Evolutionary conservation across 2,797 vertebrate species (phyloP).

Genomic region (Eospalax fontanierii): DNA sequence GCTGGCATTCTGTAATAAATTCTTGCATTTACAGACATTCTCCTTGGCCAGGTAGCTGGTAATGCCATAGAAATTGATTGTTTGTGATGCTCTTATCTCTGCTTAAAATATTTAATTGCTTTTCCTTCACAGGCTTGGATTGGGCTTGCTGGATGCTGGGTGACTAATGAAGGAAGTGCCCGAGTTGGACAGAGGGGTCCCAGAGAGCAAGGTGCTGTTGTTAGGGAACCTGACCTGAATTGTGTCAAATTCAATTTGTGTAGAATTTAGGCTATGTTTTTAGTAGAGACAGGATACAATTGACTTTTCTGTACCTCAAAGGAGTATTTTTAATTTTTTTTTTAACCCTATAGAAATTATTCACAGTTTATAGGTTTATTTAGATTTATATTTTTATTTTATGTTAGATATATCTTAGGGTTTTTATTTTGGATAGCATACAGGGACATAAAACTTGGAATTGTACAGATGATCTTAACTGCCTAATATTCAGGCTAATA

Average conservation of each 20-base stretch:
- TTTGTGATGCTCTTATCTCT: conserved; percentile 89
- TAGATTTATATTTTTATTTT: conserved; percentile 34
- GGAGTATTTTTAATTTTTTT: conserved; percentile 68
- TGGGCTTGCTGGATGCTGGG: conserved; percentile 83
- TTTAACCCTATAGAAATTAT: conserved; percentile 34
- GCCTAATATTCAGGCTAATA: neutral
- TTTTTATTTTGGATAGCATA: conserved; percentile 29
- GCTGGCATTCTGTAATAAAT: conserved; percentile 86
- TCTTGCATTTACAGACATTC: conserved; percentile 88
- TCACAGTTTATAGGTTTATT: conserved; percentile 42
- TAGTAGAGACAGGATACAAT: conserved; percentile 32
- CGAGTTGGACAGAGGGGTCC: conserved; percentile 85
- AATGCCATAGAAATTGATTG: conserved; percentile 88
- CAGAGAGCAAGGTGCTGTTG: conserved; percentile 81
- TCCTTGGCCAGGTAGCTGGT: conserved; percentile 85
- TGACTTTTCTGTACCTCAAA: conserved; percentile 41
- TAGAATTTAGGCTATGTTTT: conserved; percentile 78
- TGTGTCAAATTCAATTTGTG: conserved; percentile 85
- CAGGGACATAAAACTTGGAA: neutral
- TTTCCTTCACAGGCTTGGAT: conserved; percentile 87
- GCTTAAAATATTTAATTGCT: conserved; percentile 90
- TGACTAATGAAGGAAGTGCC: conserved; percentile 86
- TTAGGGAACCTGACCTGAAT: conserved; percentile 84
- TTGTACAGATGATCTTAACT: neutral
- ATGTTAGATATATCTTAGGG: neutral